Evolutionary conservation across 1,140 invertebrate species (phyloP).

Genomic region (Heterodera carotae): DNA sequence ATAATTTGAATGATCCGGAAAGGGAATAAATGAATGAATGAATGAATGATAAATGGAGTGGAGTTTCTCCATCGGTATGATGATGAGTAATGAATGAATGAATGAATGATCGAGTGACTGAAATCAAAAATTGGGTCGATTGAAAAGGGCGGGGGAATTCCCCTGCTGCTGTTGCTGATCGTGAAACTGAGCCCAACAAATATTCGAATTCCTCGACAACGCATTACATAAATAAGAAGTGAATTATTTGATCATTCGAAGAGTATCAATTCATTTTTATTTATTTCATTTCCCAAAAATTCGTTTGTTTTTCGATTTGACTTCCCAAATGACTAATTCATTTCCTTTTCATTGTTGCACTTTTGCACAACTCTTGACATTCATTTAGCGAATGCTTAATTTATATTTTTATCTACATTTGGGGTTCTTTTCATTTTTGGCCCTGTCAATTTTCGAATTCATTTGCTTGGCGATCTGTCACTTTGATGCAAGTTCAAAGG

Average conservation of each 20-base stretch:
- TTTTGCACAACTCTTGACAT: too few species aligned
- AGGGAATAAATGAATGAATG: neutral
- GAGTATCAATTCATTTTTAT: too few species aligned
- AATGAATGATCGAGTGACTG: neutral
- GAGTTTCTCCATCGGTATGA: neutral
- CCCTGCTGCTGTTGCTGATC: too few species aligned
- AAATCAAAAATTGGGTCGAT: neutral
- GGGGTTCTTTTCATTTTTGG: too few species aligned
- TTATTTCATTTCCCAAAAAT: neutral
- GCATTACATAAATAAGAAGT: too few species aligned
- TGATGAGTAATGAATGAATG: neutral
- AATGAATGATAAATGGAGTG: neutral
- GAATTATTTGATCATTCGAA: too few species aligned
- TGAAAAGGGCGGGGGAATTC: neutral
- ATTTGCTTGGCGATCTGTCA: too few species aligned
- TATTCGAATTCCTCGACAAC: neutral
- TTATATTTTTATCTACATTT: too few species aligned
- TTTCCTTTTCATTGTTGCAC: neutral
- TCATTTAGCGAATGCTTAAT: too few species aligned
- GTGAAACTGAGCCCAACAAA: neutral
- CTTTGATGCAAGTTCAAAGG: too few species aligned
- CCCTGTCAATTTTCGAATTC: too few species aligned
- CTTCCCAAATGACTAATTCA: neutral
- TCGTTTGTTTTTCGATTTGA: neutral
- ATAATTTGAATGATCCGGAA: neutral